Conservation (phyloP, 2,113 vertebrate species). For the Madoqua kirkii region DNA sequence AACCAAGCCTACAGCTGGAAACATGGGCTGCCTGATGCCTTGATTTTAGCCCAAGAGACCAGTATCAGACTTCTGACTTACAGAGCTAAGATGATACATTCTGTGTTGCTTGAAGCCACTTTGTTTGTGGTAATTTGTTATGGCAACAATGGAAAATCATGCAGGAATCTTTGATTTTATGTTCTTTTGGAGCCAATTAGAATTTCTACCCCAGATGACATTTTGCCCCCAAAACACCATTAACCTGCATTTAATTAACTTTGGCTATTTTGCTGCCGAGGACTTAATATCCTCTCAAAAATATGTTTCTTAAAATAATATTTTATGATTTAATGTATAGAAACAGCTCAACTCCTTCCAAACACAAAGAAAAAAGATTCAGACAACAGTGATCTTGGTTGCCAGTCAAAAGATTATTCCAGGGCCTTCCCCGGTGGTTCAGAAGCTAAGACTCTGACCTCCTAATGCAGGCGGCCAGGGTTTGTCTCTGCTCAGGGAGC, state of each 20-base stretch:
- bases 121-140: background rate
- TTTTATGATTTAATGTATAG: background rate
- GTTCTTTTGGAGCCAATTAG: background rate
- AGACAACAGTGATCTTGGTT: background rate
- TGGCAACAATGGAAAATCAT: background rate
- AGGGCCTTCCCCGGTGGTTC: background rate
- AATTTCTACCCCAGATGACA: background rate
- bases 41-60: background rate
- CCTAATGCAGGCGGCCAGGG: background rate
- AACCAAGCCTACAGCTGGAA: background rate
- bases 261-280: background rate
- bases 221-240: background rate
- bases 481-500: background rate
- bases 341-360: background rate
- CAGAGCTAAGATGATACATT: background rate
- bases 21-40: background rate
- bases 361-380: background rate
- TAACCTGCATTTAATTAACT: background rate
- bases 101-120: background rate
- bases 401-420: background rate
- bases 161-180: background rate
- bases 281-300: background rate
- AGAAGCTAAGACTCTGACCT: background rate
- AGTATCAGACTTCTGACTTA: background rate
- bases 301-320: background rate